Evolutionary conservation across 2,888 invertebrate genomes (phyloP).

Genomic region (Patella pellucida): DNA sequence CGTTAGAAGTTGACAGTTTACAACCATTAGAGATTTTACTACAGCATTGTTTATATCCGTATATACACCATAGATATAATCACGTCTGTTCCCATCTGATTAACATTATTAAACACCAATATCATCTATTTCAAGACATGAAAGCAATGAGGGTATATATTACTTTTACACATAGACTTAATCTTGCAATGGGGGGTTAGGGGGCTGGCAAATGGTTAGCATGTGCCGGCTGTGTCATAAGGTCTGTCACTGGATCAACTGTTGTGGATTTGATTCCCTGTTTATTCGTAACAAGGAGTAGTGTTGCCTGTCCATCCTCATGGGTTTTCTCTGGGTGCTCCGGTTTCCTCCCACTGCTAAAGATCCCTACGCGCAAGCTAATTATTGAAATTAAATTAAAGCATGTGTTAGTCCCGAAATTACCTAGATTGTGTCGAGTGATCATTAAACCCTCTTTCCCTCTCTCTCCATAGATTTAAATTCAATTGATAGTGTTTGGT

Average conservation of each 20-base stretch:
- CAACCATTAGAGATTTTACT: slow-evolving; percentile 53
- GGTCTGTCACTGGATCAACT: too few species aligned
- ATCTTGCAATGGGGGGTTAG: too few species aligned
- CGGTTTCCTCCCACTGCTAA: too few species aligned
- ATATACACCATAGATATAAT: slow-evolving; percentile 51
- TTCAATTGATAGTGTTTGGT: too few species aligned
- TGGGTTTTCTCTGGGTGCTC: neutral
- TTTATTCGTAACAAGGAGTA: neutral
- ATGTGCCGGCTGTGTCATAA: too few species aligned
- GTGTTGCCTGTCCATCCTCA: neutral
- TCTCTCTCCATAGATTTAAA: neutral
- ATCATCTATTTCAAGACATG: slow-evolving; percentile 61
- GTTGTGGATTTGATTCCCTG: too few species aligned
- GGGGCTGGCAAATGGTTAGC: too few species aligned
- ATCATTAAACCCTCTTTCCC: too few species aligned
- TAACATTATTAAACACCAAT: slow-evolving; percentile 59
- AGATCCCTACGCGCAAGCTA: too few species aligned
- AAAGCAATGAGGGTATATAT: slow-evolving; percentile 62
- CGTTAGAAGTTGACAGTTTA: slow-evolving; percentile 32
- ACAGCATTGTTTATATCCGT: slow-evolving; percentile 61
- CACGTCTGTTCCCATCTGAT: slow-evolving; percentile 60
- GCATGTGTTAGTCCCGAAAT: too few species aligned
- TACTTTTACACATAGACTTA: neutral
- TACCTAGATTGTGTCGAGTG: too few species aligned
- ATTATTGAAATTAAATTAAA: too few species aligned